Base-by-base conservation (phyloP, 1,140 invertebrate species). In the Tetranychus urticae region DNA sequence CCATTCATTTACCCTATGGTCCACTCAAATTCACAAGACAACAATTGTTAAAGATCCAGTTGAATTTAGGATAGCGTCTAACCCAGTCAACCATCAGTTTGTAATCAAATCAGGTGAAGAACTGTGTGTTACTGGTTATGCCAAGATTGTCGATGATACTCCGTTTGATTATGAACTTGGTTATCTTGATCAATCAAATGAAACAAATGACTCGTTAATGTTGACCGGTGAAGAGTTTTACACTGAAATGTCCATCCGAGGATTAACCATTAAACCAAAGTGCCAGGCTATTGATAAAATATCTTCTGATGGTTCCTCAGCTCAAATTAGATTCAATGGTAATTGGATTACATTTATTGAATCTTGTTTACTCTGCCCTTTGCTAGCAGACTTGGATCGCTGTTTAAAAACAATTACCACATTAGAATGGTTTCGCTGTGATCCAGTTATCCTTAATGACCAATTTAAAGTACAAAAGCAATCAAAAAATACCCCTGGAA, bases 21-120 rank as follows among this genome's bases (percentile, higher is more conserved):
- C 82, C 60, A 89, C 97, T 69, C 82, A 83, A 63, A 78, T 87
- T 56, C 90, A 91, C 10, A 96, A 90, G 0, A 90, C 96, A 66
- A 78, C 96, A 1, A 83, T 84, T 67, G 83, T 84, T 62, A 6
- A 61, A 74, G 74, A 80, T 14, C 75, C 79, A 1, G 81, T 91
- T 6, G 86, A 84, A 65, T 89, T 97, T 67, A 74, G 87, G 10
- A 78, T 94, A 3, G 89, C 83, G 66, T 82, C 96, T 52, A 84
- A 91, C 65, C 82, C 85, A 65, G 84, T 82, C 34, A 83, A 80
- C 45, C 88, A 88, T 13, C 79, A 86, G 54, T 97, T 96, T 77
- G 88, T 94, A 70, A 82, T 97, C 37, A 82, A 82, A 65, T 89
- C 94, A 74, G 81, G 82, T 66, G 87, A n/a, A 6, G n/a, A 52